Evolutionary conservation across 1,140 invertebrate species (phyloP).

Genomic region (Calliphora vicina): DNA sequence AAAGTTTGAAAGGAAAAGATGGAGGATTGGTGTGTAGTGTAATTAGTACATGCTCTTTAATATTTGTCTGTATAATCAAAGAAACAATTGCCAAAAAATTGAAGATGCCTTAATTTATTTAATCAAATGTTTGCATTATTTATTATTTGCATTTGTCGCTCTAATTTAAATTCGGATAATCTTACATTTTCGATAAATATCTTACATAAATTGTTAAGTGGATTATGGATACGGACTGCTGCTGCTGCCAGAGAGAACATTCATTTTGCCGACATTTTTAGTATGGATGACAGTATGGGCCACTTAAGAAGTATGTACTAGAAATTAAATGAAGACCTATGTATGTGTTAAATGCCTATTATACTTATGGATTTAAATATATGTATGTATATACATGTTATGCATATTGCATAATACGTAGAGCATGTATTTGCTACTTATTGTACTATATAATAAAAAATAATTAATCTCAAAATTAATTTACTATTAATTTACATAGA

Average conservation of each 20-base stretch:
- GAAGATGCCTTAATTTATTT: too few species aligned
- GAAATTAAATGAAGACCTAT: background rate
- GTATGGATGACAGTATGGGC: too few species aligned
- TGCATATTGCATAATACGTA: background rate
- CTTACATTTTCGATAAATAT: background rate
- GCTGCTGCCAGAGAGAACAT: too few species aligned
- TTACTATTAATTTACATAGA: conserved; percentile 32
- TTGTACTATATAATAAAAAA: conserved; percentile 16
- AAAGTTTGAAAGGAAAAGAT: too few species aligned
- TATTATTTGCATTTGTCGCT: background rate
- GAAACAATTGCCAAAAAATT: too few species aligned
- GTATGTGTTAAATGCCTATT: too few species aligned
- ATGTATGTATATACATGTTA: background rate
- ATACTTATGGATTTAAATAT: too few species aligned
- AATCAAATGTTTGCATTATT: background rate
- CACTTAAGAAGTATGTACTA: background rate
- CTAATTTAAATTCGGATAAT: too few species aligned
- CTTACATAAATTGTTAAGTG: background rate
- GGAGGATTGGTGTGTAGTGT: too few species aligned
- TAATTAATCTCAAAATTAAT: conserved; percentile 28
- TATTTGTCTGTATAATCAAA: too few species aligned
- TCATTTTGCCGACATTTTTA: too few species aligned
- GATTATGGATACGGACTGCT: background rate
- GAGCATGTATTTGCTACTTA: conserved; percentile 28
- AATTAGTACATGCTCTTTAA: too few species aligned